These are phyloP conservation scores for Cryptocephalus primarius DNA, from an alignment of 2,888 invertebrate species.

Conservation along the genomic window DNA sequence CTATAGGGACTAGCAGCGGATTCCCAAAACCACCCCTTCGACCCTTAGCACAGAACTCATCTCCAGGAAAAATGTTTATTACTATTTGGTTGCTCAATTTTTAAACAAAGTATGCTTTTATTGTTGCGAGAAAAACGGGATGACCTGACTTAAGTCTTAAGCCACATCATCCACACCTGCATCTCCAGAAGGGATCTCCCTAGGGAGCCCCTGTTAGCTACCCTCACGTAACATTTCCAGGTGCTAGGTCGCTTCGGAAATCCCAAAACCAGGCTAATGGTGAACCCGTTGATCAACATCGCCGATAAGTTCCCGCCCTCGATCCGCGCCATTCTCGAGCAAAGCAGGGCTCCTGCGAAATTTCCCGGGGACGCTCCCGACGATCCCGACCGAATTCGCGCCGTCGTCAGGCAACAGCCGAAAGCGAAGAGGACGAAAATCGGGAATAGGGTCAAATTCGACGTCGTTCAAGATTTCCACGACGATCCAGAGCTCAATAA, in stretches of 20 bases:
- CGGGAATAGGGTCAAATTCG: conserved; percentile 17
- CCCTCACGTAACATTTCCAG: conserved; percentile 13
- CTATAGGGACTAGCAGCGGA: too few species aligned
- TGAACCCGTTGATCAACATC: conserved; percentile 36
- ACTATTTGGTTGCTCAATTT: too few species aligned
- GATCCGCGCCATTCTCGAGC: neutral
- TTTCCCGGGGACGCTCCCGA: conserved; percentile 19
- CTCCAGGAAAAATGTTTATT: too few species aligned
- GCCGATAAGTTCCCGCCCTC: conserved; percentile 23
- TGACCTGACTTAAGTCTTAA: too few species aligned
- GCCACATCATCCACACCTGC: neutral
- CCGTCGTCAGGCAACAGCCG: too few species aligned
- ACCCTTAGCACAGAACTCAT: too few species aligned
- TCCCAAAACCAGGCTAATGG: conserved; percentile 33
- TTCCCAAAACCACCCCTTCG: too few species aligned
- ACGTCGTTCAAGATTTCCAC: conserved; percentile 25
- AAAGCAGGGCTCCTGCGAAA: conserved; percentile 14
- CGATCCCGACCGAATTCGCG: too few species aligned
- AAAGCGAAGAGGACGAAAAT: conserved; percentile 1
- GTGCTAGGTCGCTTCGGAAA: conserved; percentile 35
- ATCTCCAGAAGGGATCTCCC: neutral
- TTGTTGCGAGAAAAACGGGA: too few species aligned
- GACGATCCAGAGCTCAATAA: conserved; percentile 35
- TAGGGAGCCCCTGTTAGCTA: too few species aligned
- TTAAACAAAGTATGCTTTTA: too few species aligned